Conservation (phyloP, 2,888 invertebrate genomes). For the Lagria hirta region DNA sequence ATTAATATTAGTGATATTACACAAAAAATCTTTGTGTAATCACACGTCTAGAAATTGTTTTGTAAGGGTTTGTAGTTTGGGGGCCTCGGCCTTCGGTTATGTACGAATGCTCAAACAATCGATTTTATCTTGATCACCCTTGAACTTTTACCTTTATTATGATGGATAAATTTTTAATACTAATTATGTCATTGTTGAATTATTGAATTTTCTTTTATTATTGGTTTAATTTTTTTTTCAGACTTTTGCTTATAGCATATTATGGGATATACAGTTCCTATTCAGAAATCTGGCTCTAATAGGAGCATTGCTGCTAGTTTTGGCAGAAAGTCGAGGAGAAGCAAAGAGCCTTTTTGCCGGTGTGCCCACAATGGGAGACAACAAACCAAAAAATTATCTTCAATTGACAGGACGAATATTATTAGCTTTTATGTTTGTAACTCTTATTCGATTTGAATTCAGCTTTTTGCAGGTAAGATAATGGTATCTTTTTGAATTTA, state of each 20-base stretch:
- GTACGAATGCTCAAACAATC: too few relatives aligned
- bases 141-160: too few relatives aligned
- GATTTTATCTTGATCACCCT: too few relatives aligned
- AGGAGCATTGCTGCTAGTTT: slow-evolving; percentile 91
- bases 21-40: too few relatives aligned
- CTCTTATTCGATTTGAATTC: slow-evolving; percentile 90
- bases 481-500: too few relatives aligned
- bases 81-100: too few relatives aligned
- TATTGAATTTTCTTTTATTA: slow-evolving; percentile 24
- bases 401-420: slow-evolving; percentile 94
- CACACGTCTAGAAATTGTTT: too few relatives aligned
- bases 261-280: slow-evolving; percentile 98
- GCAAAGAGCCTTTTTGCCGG: slow-evolving; percentile 96
- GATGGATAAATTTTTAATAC: too few relatives aligned
- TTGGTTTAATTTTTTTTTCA: slow-evolving; percentile 52
- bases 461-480: slow-evolving; percentile 77
- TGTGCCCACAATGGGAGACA: slow-evolving; percentile 87
- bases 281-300: slow-evolving; percentile 95
- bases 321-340: slow-evolving; percentile 95
- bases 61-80: too few relatives aligned
- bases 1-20: too few relatives aligned
- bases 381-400: slow-evolving; percentile 94
- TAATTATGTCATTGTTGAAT: not conserved
- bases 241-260: slow-evolving; percentile 94
- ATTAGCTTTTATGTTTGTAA: slow-evolving; percentile 98